A percentile compares a stretch with the other conserved stretches of the same genome.
Evolutionary conservation across 2,797 vertebrate species (phyloP).

Genomic region (Catamblyrhynchus diadema): DNA sequence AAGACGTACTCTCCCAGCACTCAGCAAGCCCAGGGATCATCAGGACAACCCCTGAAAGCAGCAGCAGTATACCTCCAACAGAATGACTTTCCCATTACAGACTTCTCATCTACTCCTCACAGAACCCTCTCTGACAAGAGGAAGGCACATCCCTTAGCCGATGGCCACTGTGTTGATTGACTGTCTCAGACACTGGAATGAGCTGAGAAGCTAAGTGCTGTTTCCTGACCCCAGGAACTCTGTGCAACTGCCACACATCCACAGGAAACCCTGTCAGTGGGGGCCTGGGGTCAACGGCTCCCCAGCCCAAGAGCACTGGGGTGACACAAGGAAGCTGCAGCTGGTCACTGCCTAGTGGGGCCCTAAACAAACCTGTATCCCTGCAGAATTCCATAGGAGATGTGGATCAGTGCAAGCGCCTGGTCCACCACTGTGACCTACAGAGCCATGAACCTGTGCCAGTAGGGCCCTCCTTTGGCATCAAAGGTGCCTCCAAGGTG

Average conservation of each 20-base stretch:
- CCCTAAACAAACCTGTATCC: background rate
- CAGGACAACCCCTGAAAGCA: accelerated
- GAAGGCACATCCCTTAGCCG: too few species aligned
- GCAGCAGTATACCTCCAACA: background rate
- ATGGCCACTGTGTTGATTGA: background rate
- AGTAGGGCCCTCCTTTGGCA: background rate
- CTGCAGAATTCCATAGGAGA: background rate
- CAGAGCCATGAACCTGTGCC: accelerated
- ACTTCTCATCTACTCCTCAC: background rate
- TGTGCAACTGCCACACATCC: background rate
- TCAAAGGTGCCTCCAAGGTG: background rate
- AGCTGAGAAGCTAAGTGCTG: background rate
- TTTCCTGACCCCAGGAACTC: background rate
- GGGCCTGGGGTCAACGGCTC: accelerated
- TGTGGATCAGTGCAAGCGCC: background rate
- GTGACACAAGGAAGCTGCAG: background rate
- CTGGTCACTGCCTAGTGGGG: background rate
- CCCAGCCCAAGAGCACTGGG: background rate
- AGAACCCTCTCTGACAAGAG: background rate
- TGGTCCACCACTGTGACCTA: accelerated
- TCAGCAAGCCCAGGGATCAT: accelerated
- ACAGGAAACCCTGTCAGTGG: background rate
- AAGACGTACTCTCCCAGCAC: background rate
- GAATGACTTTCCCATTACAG: background rate
- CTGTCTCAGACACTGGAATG: background rate